These are phyloP conservation scores for Heliornis fulica DNA, from an alignment of 2,113 vertebrate genomes.

Conservation along the genomic window DNA sequence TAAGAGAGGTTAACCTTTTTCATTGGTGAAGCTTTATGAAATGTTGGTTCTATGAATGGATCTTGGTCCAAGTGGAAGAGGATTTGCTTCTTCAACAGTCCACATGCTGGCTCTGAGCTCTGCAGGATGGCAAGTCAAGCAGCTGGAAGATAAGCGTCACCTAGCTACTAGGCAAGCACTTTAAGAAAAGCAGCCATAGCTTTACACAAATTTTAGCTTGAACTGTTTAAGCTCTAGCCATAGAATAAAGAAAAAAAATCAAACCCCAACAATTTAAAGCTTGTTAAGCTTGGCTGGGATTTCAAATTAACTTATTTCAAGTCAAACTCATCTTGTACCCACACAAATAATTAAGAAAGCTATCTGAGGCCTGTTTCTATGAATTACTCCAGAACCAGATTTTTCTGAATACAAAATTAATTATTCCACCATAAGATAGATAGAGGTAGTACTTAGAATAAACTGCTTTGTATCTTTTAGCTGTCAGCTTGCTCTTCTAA, in stretches of 20 bases:
- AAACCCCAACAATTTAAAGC: neutral
- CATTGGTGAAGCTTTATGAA: neutral
- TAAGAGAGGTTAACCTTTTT: neutral
- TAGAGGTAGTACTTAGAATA: constrained; percentile 21
- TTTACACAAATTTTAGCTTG: neutral
- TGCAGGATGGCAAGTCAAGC: neutral
- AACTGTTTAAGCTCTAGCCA: neutral
- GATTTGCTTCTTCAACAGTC: neutral
- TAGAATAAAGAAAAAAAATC: neutral
- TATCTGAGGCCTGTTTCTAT: neutral
- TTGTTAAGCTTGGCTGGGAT: neutral
- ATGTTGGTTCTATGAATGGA: neutral
- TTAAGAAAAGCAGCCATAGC: neutral
- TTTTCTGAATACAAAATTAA: neutral
- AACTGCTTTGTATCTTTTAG: constrained; percentile 42
- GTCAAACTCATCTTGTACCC: neutral
- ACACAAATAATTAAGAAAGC: constrained; percentile 10
- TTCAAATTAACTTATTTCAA: neutral
- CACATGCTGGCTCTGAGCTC: neutral
- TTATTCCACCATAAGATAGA: constrained; percentile 9
- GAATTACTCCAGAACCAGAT: constrained; percentile 30
- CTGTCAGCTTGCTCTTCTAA: neutral
- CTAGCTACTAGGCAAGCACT: neutral
- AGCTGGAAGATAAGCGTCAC: neutral
- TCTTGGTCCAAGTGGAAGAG: neutral